Conservation (phyloP, 1,140 invertebrate genomes). For the Dendroctonus ponderosae region DNA sequence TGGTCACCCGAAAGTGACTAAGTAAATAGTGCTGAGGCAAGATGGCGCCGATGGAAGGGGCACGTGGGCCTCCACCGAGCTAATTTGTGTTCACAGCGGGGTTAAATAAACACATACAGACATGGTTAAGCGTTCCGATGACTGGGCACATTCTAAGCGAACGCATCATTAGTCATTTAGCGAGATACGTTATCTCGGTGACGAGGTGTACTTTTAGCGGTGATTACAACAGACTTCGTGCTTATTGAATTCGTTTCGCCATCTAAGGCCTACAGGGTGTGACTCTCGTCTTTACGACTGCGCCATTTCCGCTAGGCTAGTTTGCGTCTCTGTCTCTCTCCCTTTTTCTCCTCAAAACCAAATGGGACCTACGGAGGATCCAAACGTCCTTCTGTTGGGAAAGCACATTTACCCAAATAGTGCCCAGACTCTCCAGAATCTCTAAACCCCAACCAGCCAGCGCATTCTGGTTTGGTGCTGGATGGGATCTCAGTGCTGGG, state of each 20-base stretch:
- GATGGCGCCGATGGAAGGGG: constrained; percentile 18
- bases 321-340: too few species aligned
- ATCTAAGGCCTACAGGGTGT: constrained; percentile 19
- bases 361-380: too few species aligned
- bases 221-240: constrained; percentile 41
- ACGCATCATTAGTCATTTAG: constrained; percentile 49
- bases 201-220: constrained; percentile 46
- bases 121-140: constrained; percentile 62
- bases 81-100: constrained; percentile 66
- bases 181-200: constrained; percentile 46
- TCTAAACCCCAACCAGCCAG: too few species aligned
- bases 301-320: too few species aligned
- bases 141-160: constrained; percentile 58
- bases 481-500: too few species aligned
- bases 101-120: constrained; percentile 59
- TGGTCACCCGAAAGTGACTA: constrained; percentile 4
- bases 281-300: too few species aligned
- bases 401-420: too few species aligned
- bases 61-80: constrained; percentile 39
- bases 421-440: too few species aligned
- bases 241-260: constrained; percentile 34
- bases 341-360: too few species aligned
- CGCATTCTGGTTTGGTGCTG: too few species aligned
- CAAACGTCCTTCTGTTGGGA: too few species aligned
- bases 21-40: constrained; percentile 10